These are phyloP conservation scores for Strigops habroptila DNA, from an alignment of 2,113 vertebrate genomes.

Conservation along the genomic window DNA sequence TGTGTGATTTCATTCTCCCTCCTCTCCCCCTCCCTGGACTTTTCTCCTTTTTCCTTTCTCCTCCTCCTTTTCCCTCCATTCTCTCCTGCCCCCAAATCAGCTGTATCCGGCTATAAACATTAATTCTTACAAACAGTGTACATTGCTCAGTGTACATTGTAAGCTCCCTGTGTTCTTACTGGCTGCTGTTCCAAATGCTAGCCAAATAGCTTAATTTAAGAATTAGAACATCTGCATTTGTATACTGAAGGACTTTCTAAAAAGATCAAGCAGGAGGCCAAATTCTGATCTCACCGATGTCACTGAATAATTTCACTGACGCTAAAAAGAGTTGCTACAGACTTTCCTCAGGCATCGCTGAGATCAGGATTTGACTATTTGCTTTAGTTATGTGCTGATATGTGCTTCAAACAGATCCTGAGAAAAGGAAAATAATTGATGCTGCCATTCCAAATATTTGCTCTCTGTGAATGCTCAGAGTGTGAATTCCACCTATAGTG, in stretches of 20 bases:
- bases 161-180: not conserved
- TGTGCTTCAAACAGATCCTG: not conserved
- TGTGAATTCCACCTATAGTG: not conserved
- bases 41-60: not conserved
- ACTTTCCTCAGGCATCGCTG: not conserved
- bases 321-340: not conserved
- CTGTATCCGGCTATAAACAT: constrained; percentile 34
- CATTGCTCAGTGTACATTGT: not conserved
- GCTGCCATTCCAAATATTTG: not conserved
- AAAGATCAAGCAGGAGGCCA: constrained; percentile 28
- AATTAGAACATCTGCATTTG: constrained; percentile 60
- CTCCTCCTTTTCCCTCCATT: not conserved
- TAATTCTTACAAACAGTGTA: not conserved
- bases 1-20: constrained; percentile 2
- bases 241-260: constrained; percentile 35
- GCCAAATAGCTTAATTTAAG: constrained; percentile 43
- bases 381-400: not conserved
- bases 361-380: not conserved
- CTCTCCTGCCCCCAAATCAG: constrained; percentile 1
- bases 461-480: not conserved
- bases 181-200: not conserved
- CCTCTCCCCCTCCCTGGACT: not conserved
- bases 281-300: constrained; percentile 32
- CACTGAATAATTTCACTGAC: not conserved
- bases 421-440: not conserved